Evolutionary conservation across 2,888 invertebrate genomes (phyloP).

Genomic region (Drosophila putrida): DNA sequence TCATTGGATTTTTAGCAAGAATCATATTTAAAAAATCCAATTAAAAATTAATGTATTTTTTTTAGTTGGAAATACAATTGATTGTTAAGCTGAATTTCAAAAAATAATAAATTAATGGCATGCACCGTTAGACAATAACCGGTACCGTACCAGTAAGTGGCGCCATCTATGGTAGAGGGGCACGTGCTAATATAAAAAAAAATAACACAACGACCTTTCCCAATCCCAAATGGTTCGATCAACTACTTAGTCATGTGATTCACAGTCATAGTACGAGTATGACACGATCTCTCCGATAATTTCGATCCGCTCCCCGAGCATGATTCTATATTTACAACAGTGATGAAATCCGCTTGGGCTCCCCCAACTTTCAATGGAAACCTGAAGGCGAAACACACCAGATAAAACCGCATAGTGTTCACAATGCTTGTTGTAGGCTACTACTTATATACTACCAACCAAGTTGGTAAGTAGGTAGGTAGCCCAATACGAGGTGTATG

Average conservation of each 20-base stretch:
- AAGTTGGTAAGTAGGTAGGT: conserved; percentile 26
- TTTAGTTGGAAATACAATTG: conserved; percentile 30
- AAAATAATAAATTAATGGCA: conserved; percentile 21
- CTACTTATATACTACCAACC: conserved; percentile 1
- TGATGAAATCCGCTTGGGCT: conserved; percentile 63
- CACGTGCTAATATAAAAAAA: conserved; percentile 30
- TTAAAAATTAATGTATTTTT: conserved; percentile 31
- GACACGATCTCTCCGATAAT: conserved; percentile 54
- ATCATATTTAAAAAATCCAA: conserved; percentile 19
- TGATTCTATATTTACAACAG: conserved; percentile 47
- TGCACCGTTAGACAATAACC: conserved; percentile 38
- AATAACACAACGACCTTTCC: conserved; percentile 40
- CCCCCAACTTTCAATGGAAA: conserved; percentile 64
- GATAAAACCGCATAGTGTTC: conserved; percentile 45
- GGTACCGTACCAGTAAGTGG: conserved; percentile 32
- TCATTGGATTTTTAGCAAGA: conserved; percentile 42
- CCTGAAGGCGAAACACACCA: conserved; percentile 43
- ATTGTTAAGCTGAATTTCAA: conserved; percentile 12
- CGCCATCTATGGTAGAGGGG: conserved; percentile 39
- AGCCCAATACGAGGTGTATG: conserved; percentile 34
- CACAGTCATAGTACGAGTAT: conserved; percentile 22
- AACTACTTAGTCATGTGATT: conserved; percentile 48
- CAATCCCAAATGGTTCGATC: conserved; percentile 29
- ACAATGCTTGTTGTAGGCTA: background rate
- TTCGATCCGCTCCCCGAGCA: conserved; percentile 13